Conservation (phyloP, 2,888 invertebrate genomes). For the Stenodera caucasica region DNA sequence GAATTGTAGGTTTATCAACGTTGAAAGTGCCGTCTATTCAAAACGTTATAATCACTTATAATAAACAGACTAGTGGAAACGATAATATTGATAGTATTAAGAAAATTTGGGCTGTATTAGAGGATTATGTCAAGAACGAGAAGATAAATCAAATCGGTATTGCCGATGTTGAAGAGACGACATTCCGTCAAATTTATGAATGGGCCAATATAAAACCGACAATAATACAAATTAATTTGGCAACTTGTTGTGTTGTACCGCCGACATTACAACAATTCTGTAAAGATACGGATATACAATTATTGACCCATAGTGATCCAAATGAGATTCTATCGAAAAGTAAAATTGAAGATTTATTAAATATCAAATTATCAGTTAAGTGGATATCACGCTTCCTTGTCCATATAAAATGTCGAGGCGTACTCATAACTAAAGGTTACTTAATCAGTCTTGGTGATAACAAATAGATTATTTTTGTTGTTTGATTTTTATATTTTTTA, state of each 20-base stretch:
- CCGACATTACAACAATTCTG: conserved; percentile 88
- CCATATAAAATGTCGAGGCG: conserved; percentile 88
- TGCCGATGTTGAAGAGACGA: conserved; percentile 84
- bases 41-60: conserved; percentile 80
- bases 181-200: conserved; percentile 74
- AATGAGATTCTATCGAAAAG: conserved; percentile 65
- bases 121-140: conserved; percentile 67
- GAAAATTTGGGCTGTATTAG: conserved; percentile 75
- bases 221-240: conserved; percentile 90
- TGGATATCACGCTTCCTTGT: conserved; percentile 89
- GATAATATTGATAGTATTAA: conserved; percentile 65
- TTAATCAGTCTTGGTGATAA: conserved; percentile 57
- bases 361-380: conserved; percentile 57
- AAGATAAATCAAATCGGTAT: conserved; percentile 78
- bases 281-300: conserved; percentile 85
- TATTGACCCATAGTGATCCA: conserved; percentile 95
- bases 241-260: conserved; percentile 93
- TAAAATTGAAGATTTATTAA: conserved; percentile 63
- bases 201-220: conserved; percentile 80
- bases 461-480: neutral
- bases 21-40: conserved; percentile 75
- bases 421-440: conserved; percentile 89
- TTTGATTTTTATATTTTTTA: neutral
- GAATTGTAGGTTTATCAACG: conserved; percentile 66
- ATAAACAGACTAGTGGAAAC: conserved; percentile 55